A percentile compares a stretch with the other conserved stretches of the same genome.
Conservation (phyloP, 2,797 vertebrate species). For the Pygocentrus nattereri region DNA sequence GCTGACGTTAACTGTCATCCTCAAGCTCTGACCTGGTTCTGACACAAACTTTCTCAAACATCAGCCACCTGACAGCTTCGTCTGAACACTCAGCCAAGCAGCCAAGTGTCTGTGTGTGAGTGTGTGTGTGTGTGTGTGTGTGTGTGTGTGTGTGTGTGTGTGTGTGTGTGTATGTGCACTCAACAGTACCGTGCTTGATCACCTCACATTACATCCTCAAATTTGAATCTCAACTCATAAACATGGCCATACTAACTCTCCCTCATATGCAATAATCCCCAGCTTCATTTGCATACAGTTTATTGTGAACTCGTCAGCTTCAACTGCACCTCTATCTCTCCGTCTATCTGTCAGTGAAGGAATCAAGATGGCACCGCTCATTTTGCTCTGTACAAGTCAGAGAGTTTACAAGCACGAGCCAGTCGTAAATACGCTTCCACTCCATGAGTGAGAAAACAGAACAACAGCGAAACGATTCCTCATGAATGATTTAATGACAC, state of each 20-base stretch:
- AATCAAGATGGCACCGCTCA: conserved; percentile 64
- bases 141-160: conserved; percentile 1
- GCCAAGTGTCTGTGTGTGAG: no score
- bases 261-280: conserved; percentile 68
- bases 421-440: conserved; percentile 44
- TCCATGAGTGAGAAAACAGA: conserved; percentile 25
- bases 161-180: conserved; percentile 28
- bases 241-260: conserved; percentile 6
- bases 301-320: conserved; percentile 68
- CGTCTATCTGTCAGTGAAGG: conserved; percentile 57
- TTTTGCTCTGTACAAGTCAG: conserved; percentile 50
- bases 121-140: conserved; percentile 22
- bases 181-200: conserved; percentile 61
- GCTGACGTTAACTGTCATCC: conserved; percentile 1
- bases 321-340: conserved; percentile 56
- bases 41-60: conserved; percentile 12
- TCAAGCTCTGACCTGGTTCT: conserved; percentile 17
- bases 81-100: conserved; percentile 6
- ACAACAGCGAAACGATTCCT: conserved; percentile 19
- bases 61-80: conserved; percentile 18
- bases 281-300: conserved; percentile 76
- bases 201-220: conserved; percentile 65
- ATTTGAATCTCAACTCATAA: conserved; percentile 54
- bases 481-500: conserved; percentile 42
- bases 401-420: conserved; percentile 52